Percentiles rank a stretch among this genome's conserved stretches.
These are phyloP conservation scores for Drosophila planitibia DNA, from an alignment of 2,888 invertebrate genomes.

Conservation along the genomic window DNA sequence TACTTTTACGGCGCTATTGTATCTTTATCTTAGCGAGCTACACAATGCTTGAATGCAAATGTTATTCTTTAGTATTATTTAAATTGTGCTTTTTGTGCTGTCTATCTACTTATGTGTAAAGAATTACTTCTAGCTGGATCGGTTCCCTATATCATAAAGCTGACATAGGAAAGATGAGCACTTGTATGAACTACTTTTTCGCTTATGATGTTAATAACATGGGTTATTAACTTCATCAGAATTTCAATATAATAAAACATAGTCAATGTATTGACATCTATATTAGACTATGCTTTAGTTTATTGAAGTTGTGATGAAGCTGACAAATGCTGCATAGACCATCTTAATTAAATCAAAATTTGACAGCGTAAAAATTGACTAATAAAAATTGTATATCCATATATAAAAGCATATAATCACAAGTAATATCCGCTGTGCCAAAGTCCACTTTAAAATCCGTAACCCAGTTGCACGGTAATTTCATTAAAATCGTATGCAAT, in stretches of 20 bases:
- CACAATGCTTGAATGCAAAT: neutral
- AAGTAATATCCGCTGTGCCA: conserved; percentile 5
- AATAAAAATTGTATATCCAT: neutral
- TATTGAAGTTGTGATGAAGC: neutral
- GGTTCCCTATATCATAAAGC: neutral
- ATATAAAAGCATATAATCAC: neutral
- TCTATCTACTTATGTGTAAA: neutral
- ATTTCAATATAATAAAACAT: no score
- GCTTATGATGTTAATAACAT: no score
- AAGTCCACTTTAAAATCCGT: conserved; percentile 11
- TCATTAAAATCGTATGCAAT: conserved; percentile 30
- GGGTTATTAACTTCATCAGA: no score
- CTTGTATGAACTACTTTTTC: neutral
- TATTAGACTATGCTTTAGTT: neutral
- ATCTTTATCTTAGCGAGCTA: neutral
- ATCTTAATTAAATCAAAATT: neutral
- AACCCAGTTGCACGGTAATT: conserved; percentile 41
- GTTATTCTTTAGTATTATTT: neutral
- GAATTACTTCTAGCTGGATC: neutral
- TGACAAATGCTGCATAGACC: neutral
- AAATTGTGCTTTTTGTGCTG: neutral
- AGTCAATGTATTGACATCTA: no score
- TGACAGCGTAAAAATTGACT: neutral
- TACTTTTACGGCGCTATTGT: conserved; percentile 4
- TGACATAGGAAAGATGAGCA: neutral